A percentile compares a stretch with the other conserved stretches of the same genome.
phyloP scores from a whole-genome alignment of 35 echinoderm and acorn worm species.

The Apostichopus japonicus region DNA sequence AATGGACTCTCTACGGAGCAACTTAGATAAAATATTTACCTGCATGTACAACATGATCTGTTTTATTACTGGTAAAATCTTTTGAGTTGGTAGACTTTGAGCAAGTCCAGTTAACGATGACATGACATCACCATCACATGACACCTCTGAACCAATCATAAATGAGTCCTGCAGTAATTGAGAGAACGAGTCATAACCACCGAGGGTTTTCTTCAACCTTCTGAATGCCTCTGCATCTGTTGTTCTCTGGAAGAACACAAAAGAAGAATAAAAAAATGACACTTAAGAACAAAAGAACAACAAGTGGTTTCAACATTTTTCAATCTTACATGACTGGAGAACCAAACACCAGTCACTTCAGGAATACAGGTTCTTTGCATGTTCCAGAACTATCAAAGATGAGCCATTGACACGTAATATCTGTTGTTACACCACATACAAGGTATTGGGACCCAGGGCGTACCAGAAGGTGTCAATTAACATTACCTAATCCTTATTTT shows the following conservation, averaged over 20 bases:
- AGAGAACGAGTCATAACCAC: neutral
- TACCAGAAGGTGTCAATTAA: too few relatives aligned
- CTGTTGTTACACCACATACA: too few relatives aligned
- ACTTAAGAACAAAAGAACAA: too few relatives aligned
- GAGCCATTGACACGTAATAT: too few relatives aligned
- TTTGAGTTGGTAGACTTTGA: constrained; percentile 3
- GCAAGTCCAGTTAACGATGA: neutral
- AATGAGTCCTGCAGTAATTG: constrained; percentile 27
- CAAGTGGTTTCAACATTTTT: too few relatives aligned
- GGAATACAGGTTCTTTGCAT: too few relatives aligned
- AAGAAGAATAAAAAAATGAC: neutral
- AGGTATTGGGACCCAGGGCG: too few relatives aligned
- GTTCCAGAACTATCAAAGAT: too few relatives aligned
- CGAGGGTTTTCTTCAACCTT: neutral
- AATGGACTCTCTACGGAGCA: too few relatives aligned
- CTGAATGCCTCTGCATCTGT: neutral
- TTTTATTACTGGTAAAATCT: neutral
- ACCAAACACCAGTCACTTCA: too few relatives aligned
- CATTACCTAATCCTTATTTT: too few relatives aligned
- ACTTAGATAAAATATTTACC: neutral
- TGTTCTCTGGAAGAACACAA: neutral
- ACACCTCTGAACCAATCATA: constrained; percentile 11
- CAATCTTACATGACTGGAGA: too few relatives aligned
- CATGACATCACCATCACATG: constrained; percentile 10
- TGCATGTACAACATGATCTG: constrained; percentile 34